Evolutionary conservation across 2,797 vertebrate species (phyloP), one percentile per base, ranked within the genome.

Genomic region (Semaprochilodus insignis): DNA sequence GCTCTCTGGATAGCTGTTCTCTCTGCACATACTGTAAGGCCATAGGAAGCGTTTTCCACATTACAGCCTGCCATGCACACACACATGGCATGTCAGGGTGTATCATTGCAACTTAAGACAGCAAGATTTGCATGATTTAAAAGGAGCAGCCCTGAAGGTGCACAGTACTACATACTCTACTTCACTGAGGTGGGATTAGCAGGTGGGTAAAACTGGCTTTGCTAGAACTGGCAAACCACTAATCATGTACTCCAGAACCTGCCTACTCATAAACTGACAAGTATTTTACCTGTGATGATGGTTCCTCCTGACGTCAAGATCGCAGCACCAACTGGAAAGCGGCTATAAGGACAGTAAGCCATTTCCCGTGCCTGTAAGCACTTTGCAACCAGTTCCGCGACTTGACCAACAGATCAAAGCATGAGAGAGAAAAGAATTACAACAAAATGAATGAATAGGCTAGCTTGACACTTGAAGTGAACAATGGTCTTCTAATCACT

Each of bases 11-110:
- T 92, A 31, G 97, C 97, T 0, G 92, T 90, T 6, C 96, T 93
- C 88, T 99, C 98, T 0, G 97, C 97, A 0, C 97, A 99, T 76
- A 95, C 31, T 0, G 97, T 96, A 87, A 99, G 91, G 0, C 95
- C 92, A 25, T 93, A 95, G 81, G 93, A 95, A 40, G 96, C 96
- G 0, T 98, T 99, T 90, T 99, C 97, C 74, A 99, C 88, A 0
- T 99, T 99, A 88, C 97, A 99, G 23, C 98, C 97, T 99, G 91
- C 0, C 51, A 87, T 4, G 84, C 6, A 69, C 14, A 63, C 27
- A 84, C 6, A 77, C 0, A 62, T 21, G 13, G 25, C 31, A 82
- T 62, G 7, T 81, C 57, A 78, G 57, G 16, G 60, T 10, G 40
- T 21, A 54, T 55, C 5, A 31, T 51, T 13, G 19, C 16, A 57